These are phyloP conservation scores for Dasypolia templi DNA, from an alignment of 2,888 invertebrate species.

Conservation along the genomic window DNA sequence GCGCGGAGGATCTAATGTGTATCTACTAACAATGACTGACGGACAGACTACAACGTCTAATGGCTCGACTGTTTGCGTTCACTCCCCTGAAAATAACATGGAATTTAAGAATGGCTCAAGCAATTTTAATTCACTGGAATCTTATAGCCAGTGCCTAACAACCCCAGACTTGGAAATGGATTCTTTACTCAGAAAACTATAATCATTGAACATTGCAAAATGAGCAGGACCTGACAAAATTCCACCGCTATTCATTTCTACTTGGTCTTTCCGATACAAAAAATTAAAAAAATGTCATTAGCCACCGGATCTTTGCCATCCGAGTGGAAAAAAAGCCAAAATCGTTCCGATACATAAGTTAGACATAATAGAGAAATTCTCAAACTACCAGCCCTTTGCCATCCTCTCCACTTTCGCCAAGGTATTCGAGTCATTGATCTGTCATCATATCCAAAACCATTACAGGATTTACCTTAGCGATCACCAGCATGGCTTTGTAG, in stretches of 20 bases:
- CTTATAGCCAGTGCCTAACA: too few species aligned
- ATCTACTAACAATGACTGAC: neutral
- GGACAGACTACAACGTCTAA: neutral
- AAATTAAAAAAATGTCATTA: too few species aligned
- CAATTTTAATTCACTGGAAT: too few species aligned
- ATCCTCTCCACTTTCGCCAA: constrained; percentile 8
- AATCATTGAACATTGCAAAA: too few species aligned
- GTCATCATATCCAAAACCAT: neutral
- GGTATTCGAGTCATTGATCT: constrained; percentile 1
- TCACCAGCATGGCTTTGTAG: neutral
- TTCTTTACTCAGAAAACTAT: too few species aligned
- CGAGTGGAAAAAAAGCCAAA: too few species aligned
- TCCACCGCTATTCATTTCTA: constrained; percentile 2
- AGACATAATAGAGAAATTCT: neutral
- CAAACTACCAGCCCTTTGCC: neutral
- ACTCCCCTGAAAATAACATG: too few species aligned
- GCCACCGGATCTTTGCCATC: too few species aligned
- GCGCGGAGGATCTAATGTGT: neutral
- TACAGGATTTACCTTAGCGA: neutral
- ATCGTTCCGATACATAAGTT: too few species aligned
- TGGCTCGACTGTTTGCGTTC: neutral
- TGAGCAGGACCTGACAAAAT: neutral
- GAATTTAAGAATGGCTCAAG: too few species aligned
- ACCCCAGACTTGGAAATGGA: too few species aligned
- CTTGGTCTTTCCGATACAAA: neutral